Evolutionary conservation across 2,888 invertebrate genomes (phyloP), one percentile per base, ranked within the genome.

Genomic region (Sesamia inferens): DNA sequence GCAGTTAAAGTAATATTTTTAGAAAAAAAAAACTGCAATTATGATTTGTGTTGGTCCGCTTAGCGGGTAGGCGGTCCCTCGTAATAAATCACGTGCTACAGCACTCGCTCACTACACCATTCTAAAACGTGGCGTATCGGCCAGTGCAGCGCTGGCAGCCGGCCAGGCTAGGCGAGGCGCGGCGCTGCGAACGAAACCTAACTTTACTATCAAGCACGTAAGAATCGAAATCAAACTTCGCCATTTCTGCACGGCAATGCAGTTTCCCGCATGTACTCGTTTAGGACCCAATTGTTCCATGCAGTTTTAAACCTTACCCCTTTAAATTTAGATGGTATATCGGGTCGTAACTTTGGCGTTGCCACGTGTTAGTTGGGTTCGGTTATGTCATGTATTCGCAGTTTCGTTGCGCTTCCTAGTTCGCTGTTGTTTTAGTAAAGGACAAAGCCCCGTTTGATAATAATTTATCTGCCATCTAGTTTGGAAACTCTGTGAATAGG

Each of bases 381-480:
- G 79, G 39, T 57, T 54, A 55, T 80, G 73, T 82, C 71, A 74
- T 78, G 73, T 81, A 78, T 79, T 83, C 74, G 86, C 81, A 82
- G 81, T 76, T 82, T 78, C 77, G 81, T 79, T 79, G 79, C 81
- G 73, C 73, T 85, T 85, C 77, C 74, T 76, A 76, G 71, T 74
- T 72, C 69, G 79, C 57, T 66, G 72, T 77, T 81, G 68, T 78
- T 82, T 77, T 58, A 68, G 57, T 75, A 75, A 67, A 64, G 76
- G 74, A 85, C 85, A 74, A 72, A 75, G 61, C 67, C 51, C 48
- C 65, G 71, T 79, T 76, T 68, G 76, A 63, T 79, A 47, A 79
- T 74, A 47, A 79, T 74, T 62, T 81, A 75, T 48, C 24, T 4
- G 64, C 80, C 8, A 31, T 59, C 42, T 61, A 72, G 11, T 73